Percentiles rank a stretch among this genome's conserved stretches.
Evolutionary conservation across 2,113 vertebrate species (phyloP).

Genomic region (Columbina picui): DNA sequence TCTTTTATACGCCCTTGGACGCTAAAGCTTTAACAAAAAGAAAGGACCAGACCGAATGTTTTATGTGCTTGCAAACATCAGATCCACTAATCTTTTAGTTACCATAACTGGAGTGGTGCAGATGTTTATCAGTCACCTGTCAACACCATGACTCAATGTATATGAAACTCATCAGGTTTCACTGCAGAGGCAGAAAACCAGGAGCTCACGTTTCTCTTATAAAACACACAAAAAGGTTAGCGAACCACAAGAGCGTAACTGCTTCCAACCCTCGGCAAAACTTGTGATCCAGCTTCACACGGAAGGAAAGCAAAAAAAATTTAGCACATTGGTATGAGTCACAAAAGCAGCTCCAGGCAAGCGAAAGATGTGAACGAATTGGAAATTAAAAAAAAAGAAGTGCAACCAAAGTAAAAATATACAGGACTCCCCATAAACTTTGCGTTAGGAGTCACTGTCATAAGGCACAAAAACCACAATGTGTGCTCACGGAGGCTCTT

Average conservation of each 20-base stretch:
- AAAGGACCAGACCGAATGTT: not conserved
- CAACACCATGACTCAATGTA: conserved; percentile 77
- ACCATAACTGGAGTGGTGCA: conserved; percentile 73
- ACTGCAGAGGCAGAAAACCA: conserved; percentile 75
- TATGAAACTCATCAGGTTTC: conserved; percentile 75
- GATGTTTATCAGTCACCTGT: conserved; percentile 83
- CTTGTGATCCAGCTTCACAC: conserved; percentile 26
- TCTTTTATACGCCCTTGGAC: not conserved
- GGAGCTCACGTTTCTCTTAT: conserved; percentile 80
- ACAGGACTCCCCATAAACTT: not conserved
- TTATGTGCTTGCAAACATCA: conserved; percentile 42
- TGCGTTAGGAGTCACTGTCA: not conserved
- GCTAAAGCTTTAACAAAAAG: not conserved
- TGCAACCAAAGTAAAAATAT: not conserved
- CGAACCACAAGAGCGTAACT: conserved; percentile 73
- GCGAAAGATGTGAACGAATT: not conserved
- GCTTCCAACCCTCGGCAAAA: conserved; percentile 54
- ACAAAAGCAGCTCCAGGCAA: conserved; percentile 44
- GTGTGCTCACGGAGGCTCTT: not conserved
- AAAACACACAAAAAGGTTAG: conserved; percentile 70
- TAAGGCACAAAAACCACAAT: rapidly evolving
- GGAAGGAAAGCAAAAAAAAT: not conserved
- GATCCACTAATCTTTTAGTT: conserved; percentile 62
- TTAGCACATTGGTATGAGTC: conserved; percentile 56
- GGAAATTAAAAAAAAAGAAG: not conserved